A percentile compares a stretch with the other conserved stretches of the same genome.
These are phyloP conservation scores for Leptobrachium ailaonicum DNA, from an alignment of 2,113 vertebrate species.

Conservation along the genomic window DNA sequence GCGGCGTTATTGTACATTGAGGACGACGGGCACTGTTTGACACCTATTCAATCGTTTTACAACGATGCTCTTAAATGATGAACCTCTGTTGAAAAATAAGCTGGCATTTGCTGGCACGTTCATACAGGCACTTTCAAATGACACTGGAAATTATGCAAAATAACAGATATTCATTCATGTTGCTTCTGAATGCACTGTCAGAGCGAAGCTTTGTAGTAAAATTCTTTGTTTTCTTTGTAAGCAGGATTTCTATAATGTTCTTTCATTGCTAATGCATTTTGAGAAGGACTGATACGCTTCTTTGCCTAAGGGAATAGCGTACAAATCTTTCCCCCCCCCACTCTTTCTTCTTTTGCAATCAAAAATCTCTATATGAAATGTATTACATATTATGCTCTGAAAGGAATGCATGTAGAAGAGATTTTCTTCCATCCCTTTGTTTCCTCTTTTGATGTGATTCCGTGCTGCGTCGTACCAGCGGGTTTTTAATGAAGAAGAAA, in stretches of 20 bases:
- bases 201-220: constrained; percentile 22
- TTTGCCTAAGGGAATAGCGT: constrained; percentile 35
- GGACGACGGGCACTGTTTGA: too few relatives aligned
- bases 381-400: constrained; percentile 42
- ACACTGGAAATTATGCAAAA: constrained; percentile 8
- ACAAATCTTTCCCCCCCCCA: constrained; percentile 20
- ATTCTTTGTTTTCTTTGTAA: constrained; percentile 42
- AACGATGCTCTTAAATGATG: too few relatives aligned
- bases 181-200: constrained; percentile 2
- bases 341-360: constrained; percentile 34
- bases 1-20: too few relatives aligned
- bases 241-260: constrained; percentile 39
- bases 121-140: not conserved
- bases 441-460: constrained; percentile 33
- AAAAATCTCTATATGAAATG: constrained; percentile 48
- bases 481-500: constrained; percentile 49
- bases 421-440: constrained; percentile 19
- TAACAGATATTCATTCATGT: constrained; percentile 26
- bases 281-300: constrained; percentile 35
- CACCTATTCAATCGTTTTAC: too few relatives aligned
- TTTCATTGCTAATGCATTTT: constrained; percentile 42
- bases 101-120: not conserved
- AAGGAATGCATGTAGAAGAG: constrained; percentile 27
- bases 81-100: not conserved
- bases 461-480: constrained; percentile 41